phyloP scores from a whole-genome alignment of 2,888 invertebrate species.

The Cerastoderma edule region DNA sequence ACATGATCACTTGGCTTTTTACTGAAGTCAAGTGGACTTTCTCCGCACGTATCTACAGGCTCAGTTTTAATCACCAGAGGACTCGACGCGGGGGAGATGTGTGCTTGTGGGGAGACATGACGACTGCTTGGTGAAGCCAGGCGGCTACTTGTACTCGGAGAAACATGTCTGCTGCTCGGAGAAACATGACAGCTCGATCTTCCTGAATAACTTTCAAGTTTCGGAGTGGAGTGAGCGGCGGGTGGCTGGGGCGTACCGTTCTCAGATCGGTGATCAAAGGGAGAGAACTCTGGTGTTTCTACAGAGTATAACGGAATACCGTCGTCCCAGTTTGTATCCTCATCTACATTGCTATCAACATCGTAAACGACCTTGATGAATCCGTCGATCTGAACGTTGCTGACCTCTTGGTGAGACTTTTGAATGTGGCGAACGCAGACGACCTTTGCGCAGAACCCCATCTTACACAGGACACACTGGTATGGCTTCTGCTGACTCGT shows the following conservation, averaged over 20 bases:
- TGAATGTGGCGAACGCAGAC: constrained; percentile 83
- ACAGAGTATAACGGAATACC: constrained; percentile 57
- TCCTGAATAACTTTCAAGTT: constrained; percentile 39
- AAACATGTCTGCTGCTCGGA: constrained; percentile 39
- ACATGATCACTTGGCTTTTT: constrained; percentile 60
- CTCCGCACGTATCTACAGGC: constrained; percentile 54
- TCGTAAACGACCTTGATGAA: constrained; percentile 72
- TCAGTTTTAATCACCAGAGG: constrained; percentile 59
- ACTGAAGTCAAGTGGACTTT: constrained; percentile 79
- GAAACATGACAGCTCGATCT: constrained; percentile 45
- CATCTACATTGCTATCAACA: constrained; percentile 53
- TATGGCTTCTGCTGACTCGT: constrained; percentile 83
- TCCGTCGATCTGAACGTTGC: constrained; percentile 70
- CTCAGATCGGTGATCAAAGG: constrained; percentile 31
- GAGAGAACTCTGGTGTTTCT: constrained; percentile 39
- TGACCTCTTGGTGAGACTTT: constrained; percentile 82
- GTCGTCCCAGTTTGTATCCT: constrained; percentile 61
- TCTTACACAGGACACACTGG: constrained; percentile 81
- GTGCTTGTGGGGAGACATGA: constrained; percentile 26
- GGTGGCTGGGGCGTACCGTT: constrained; percentile 59
- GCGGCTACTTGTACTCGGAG: constrained; percentile 39
- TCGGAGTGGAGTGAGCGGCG: constrained; percentile 65
- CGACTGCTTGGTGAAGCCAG: constrained; percentile 43
- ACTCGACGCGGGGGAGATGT: constrained; percentile 34
- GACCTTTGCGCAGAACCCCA: constrained; percentile 83